Evolutionary conservation across 2,113 vertebrate genomes (phyloP), one percentile per base, ranked within the genome.

Genomic region (Ornithorhynchus anatinus): DNA sequence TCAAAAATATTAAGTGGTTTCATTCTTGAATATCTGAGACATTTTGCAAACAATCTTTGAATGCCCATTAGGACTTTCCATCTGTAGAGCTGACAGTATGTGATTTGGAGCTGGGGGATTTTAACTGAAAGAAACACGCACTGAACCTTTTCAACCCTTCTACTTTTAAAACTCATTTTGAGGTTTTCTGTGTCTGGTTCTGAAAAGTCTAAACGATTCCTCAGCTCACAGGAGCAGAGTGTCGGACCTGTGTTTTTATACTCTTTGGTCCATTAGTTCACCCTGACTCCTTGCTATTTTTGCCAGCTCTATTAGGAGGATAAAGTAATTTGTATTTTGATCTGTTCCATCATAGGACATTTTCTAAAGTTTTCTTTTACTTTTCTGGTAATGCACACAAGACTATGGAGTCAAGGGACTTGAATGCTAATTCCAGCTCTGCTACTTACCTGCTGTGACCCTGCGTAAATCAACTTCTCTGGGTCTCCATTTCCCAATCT

Each of bases 1-100:
- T 81, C 63, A 77, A 51, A 80, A 71, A 70, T 61, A 69, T 37
- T 47, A 78, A 33, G 14, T 31, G 54, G 67, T 50, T 76, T 48
- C 35, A 29, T 50, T 71, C 66, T n/a, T n/a, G n/a, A n/a, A n/a
- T 51, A 59, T 77, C 77, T 69, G 8, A 32, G 8, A 75, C 17
- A 66, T 23, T 16, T 50, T 23, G 47, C 59, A 72, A 69, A 61
- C 59, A 79, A 52, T 29, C 65, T 20, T 3, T 70, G 35, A 59
- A 74, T 72, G 51, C 8, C 44, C 57, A 36, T 57, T 48, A 45
- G 45, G 42, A 50, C 33, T 75, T 74, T 57, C 6, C 2, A 62
- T 27, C 69, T 59, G 43, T 35, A 69, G 38, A 72, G 31, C 29
- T 13, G 8, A 57, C 63, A 72, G 54, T 54, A 10, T 14, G 36